Evolutionary conservation across 2,888 invertebrate species (phyloP).

Genomic region (Barypeithes pellucidus): DNA sequence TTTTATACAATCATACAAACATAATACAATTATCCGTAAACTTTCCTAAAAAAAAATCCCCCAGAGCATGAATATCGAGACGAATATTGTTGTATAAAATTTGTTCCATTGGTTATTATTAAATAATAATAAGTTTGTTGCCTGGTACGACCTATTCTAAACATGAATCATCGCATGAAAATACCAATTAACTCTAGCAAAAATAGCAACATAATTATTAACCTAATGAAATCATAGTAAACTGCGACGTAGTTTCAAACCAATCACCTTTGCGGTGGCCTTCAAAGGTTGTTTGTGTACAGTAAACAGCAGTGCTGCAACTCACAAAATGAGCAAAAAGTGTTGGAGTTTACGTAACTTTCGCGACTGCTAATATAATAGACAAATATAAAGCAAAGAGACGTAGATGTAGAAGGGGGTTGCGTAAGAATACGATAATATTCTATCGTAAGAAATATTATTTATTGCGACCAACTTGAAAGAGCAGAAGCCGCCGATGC

Average conservation of each 20-base stretch:
- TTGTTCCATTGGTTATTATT: not conserved
- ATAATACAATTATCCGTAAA: no score
- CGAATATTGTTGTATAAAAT: no score
- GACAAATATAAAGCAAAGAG: not conserved
- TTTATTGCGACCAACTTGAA: no score
- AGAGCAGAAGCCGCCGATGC: no score
- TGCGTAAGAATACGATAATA: no score
- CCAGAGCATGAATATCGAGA: no score
- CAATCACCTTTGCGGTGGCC: slow-evolving; percentile 43
- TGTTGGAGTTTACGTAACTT: slow-evolving; percentile 26
- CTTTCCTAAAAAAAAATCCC: no score
- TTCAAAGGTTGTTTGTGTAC: slow-evolving; percentile 36
- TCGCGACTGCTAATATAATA: not conserved
- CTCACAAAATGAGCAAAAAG: not conserved
- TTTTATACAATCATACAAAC: no score
- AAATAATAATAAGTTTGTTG: slow-evolving; percentile 8
- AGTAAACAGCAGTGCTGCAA: not conserved
- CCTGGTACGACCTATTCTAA: slow-evolving; percentile 37
- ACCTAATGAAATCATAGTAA: slow-evolving; percentile 5
- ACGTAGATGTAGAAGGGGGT: no score
- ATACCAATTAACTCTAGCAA: slow-evolving; percentile 36
- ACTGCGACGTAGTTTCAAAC: slow-evolving; percentile 38
- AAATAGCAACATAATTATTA: slow-evolving; percentile 34
- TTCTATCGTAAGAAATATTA: no score
- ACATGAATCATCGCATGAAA: slow-evolving; percentile 39